Conservation (phyloP, 2,888 invertebrate genomes). For the Linnaemya vulpina region DNA sequence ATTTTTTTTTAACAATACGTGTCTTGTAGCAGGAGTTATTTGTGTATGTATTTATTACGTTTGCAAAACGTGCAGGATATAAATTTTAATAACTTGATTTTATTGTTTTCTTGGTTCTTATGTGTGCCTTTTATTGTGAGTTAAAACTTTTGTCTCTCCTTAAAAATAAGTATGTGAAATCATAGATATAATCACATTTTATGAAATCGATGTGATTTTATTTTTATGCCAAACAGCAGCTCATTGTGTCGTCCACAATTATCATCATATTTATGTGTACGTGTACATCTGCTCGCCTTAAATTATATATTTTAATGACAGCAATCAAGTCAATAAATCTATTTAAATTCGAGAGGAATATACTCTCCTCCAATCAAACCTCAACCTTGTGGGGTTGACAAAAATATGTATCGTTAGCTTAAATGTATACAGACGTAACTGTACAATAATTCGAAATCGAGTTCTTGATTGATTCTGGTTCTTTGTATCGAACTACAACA, state of each 20-base stretch:
- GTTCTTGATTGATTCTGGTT: no score
- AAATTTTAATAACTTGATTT: not conserved
- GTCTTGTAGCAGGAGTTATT: not conserved
- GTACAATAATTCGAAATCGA: no score
- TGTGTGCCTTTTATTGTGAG: not conserved
- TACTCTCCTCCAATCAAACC: constrained; percentile 22
- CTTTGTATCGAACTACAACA: no score
- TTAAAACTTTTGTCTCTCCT: not conserved
- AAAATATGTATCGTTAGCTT: no score
- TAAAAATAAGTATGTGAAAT: constrained; percentile 16
- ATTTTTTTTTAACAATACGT: not conserved
- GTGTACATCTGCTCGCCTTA: not conserved
- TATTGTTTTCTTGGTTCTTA: not conserved
- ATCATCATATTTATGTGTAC: not conserved
- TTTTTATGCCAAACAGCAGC: constrained; percentile 18
- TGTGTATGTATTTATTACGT: not conserved
- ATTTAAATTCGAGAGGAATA: constrained; percentile 25
- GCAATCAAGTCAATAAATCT: constrained; percentile 20
- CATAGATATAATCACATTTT: not conserved
- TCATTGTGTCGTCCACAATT: constrained; percentile 11
- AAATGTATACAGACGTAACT: no score
- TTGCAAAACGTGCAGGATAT: not conserved
- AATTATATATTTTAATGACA: constrained; percentile 15
- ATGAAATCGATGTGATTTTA: constrained; percentile 26
- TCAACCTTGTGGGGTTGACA: no score